phyloP scores from a whole-genome alignment of 2,797 vertebrate species.

The Momotus momota region DNA sequence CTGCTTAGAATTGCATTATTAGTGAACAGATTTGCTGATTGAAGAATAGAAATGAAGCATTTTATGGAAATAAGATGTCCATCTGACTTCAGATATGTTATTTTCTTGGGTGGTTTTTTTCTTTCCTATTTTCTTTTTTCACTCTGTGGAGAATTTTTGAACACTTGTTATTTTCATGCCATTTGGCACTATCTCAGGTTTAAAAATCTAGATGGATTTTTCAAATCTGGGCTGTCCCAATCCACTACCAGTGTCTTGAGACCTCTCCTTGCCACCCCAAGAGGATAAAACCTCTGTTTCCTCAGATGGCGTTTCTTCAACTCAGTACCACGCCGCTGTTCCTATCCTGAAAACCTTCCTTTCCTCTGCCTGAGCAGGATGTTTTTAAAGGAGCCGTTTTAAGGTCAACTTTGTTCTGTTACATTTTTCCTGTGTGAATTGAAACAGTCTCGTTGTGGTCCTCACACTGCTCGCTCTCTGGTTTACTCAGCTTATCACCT shows the following conservation, averaged over 20 bases:
- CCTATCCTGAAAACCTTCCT: background rate
- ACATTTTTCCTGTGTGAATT: background rate
- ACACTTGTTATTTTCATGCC: background rate
- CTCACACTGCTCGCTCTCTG: background rate
- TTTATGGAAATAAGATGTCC: background rate
- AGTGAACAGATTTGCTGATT: background rate
- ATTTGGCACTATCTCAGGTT: background rate
- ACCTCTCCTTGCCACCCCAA: background rate
- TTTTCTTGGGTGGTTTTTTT: background rate
- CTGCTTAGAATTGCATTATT: background rate
- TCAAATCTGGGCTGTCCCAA: background rate
- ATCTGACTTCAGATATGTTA: background rate
- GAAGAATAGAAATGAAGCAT: background rate
- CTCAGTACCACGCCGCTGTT: background rate
- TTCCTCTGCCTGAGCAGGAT: background rate
- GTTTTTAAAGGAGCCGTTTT: background rate
- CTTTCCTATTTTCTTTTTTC: background rate
- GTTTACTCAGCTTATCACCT: background rate
- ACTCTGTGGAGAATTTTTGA: background rate
- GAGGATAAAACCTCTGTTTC: background rate
- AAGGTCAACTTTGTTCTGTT: background rate
- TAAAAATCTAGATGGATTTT: background rate
- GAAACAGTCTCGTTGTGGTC: background rate
- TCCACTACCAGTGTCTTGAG: background rate
- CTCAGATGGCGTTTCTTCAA: background rate